Evolutionary conservation across 2,113 vertebrate genomes (phyloP).

Genomic region (Epinephelus fuscoguttatus): DNA sequence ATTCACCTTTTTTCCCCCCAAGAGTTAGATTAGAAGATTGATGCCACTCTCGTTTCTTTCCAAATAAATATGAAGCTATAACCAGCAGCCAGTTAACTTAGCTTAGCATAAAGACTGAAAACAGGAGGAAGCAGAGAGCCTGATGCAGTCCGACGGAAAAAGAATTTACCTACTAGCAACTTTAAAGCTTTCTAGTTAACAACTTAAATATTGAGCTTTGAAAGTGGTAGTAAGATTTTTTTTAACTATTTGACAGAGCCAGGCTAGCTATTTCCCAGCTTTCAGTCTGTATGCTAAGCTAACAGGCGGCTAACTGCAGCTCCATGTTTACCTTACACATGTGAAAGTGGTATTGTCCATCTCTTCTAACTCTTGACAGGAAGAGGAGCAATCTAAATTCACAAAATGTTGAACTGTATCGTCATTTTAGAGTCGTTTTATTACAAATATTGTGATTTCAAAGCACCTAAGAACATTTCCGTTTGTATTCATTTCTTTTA

Average conservation of each 20-base stretch:
- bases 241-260: neutral
- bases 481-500: neutral
- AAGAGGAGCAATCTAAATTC: neutral
- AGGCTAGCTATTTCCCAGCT: neutral
- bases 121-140: neutral
- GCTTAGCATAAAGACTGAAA: neutral
- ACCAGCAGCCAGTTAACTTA: neutral
- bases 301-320: neutral
- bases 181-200: neutral
- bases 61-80: neutral
- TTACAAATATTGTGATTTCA: neutral
- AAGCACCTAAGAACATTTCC: constrained; percentile 24
- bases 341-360: neutral
- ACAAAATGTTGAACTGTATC: neutral
- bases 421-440: neutral
- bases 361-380: neutral
- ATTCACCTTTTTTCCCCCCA: no score
- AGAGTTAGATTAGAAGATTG: neutral
- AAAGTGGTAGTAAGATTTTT: neutral
- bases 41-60: no score
- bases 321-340: neutral
- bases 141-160: neutral
- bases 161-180: no score
- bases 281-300: neutral
- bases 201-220: neutral